These are phyloP conservation scores for Palloptera scutellata DNA, from an alignment of 2,888 invertebrate species.

Conservation along the genomic window DNA sequence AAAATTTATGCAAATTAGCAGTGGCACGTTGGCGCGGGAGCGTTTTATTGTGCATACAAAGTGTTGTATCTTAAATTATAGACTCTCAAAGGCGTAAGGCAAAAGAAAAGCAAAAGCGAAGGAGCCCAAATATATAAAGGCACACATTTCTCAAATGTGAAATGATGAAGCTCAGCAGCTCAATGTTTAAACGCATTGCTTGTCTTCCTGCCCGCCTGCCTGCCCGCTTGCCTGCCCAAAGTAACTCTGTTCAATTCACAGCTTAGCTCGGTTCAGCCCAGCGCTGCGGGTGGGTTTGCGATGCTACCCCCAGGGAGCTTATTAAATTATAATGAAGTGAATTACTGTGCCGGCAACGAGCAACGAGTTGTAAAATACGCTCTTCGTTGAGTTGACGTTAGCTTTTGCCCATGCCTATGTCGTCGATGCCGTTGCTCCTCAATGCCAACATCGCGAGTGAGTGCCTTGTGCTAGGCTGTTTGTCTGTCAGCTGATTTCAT, in stretches of 20 bases:
- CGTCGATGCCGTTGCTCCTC: not conserved
- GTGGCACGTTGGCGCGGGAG: too few relatives aligned
- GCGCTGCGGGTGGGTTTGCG: not conserved
- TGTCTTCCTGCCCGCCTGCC: too few relatives aligned
- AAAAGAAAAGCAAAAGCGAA: not conserved
- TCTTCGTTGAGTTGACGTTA: too few relatives aligned
- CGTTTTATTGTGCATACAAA: too few relatives aligned
- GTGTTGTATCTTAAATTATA: not conserved
- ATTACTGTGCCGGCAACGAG: not conserved
- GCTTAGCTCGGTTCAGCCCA: not conserved
- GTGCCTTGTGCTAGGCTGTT: not conserved
- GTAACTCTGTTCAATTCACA: not conserved
- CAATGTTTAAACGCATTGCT: too few relatives aligned
- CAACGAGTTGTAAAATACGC: too few relatives aligned
- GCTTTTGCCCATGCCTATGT: too few relatives aligned
- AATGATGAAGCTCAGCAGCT: too few relatives aligned
- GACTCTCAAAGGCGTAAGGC: not conserved
- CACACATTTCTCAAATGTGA: too few relatives aligned
- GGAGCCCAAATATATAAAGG: too few relatives aligned
- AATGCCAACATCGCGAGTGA: not conserved
- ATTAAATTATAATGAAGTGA: conserved; percentile 7
- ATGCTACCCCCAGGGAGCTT: not conserved
- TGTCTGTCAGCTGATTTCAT: not conserved
- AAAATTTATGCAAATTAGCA: too few relatives aligned
- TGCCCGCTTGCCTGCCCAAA: not conserved